These are phyloP conservation scores for Caracal caracal DNA, from an alignment of 2,113 vertebrate species.

Conservation along the genomic window DNA sequence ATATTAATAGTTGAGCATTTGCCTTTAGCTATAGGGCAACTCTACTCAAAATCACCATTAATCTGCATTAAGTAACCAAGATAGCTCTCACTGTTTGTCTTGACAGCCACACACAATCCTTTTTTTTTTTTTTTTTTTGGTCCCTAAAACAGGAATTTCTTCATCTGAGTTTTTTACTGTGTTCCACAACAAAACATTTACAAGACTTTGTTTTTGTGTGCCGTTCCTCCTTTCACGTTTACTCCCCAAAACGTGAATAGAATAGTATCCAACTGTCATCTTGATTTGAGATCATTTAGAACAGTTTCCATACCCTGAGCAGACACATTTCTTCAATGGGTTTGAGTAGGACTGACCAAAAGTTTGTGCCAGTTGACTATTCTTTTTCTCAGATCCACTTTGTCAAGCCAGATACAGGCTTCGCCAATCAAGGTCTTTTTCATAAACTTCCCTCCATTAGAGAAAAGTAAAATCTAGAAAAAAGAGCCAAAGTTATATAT, in stretches of 20 bases:
- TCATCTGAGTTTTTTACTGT: conserved; percentile 62
- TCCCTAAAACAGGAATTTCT: conserved; percentile 50
- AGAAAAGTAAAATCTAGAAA: conserved; percentile 95
- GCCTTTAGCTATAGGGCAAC: conserved; percentile 51
- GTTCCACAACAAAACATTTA: conserved; percentile 75
- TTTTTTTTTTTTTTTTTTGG: conserved; percentile 34
- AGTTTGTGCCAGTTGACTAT: conserved; percentile 99
- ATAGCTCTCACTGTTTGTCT: conserved; percentile 68
- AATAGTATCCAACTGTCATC: conserved; percentile 77
- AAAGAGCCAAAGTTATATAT: conserved; percentile 48
- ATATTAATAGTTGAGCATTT: conserved; percentile 50
- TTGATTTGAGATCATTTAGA: conserved; percentile 71
- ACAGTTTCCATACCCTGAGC: conserved; percentile 76
- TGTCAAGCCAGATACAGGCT: conserved; percentile 99
- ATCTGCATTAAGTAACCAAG: conserved; percentile 65
- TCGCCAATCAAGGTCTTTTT: conserved; percentile 99
- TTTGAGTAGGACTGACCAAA: conserved; percentile 93
- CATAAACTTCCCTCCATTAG: conserved; percentile 99
- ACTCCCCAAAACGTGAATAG: conserved; percentile 80
- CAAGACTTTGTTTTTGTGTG: conserved; percentile 71
- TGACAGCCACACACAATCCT: conserved; percentile 68
- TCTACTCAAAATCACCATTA: conserved; percentile 27
- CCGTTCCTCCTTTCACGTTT: conserved; percentile 73
- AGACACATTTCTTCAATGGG: conserved; percentile 85
- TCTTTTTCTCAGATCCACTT: conserved; percentile 99